These are phyloP conservation scores for Hirtodrosophila cameraria DNA, from an alignment of 2,888 invertebrate species.

Conservation along the genomic window DNA sequence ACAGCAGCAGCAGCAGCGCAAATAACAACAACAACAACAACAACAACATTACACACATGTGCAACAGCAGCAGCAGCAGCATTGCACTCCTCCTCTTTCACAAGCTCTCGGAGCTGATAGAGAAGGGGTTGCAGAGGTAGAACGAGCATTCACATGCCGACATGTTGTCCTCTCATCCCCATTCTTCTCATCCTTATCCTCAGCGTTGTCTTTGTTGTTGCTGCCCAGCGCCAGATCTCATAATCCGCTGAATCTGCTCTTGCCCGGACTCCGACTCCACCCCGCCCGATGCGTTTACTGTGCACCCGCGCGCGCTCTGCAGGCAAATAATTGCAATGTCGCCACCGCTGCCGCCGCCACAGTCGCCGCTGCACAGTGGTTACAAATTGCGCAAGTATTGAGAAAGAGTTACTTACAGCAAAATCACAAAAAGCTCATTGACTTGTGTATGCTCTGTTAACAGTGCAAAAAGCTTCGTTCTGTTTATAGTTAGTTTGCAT, in stretches of 20 bases:
- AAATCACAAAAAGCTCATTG: too few species aligned
- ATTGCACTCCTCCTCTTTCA: background rate
- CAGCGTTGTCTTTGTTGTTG: constrained; percentile 8
- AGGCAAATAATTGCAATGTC: constrained; percentile 63
- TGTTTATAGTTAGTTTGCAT: too few species aligned
- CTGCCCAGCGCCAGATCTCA: constrained; percentile 67
- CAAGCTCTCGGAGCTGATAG: background rate
- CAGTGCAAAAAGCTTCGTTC: too few species aligned
- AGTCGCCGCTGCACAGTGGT: constrained; percentile 50
- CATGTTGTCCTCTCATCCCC: constrained; percentile 38
- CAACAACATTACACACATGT: constrained; percentile 42
- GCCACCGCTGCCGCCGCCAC: constrained; percentile 41
- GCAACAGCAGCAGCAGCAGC: constrained; percentile 9
- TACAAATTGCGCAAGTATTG: background rate
- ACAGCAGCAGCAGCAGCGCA: constrained; percentile 15
- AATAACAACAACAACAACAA: constrained; percentile 36
- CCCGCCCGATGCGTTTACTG: constrained; percentile 20
- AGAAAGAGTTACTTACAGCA: too few species aligned
- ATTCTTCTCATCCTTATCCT: background rate
- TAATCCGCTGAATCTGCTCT: constrained; percentile 61
- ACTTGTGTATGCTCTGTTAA: too few species aligned
- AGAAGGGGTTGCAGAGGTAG: background rate
- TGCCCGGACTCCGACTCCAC: constrained; percentile 8
- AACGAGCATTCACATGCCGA: constrained; percentile 52
- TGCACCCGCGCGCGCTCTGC: constrained; percentile 56